Percentiles rank a stretch among this genome's conserved stretches.
Conservation (phyloP, 2,113 vertebrate genomes). For the Sialia sialis region DNA sequence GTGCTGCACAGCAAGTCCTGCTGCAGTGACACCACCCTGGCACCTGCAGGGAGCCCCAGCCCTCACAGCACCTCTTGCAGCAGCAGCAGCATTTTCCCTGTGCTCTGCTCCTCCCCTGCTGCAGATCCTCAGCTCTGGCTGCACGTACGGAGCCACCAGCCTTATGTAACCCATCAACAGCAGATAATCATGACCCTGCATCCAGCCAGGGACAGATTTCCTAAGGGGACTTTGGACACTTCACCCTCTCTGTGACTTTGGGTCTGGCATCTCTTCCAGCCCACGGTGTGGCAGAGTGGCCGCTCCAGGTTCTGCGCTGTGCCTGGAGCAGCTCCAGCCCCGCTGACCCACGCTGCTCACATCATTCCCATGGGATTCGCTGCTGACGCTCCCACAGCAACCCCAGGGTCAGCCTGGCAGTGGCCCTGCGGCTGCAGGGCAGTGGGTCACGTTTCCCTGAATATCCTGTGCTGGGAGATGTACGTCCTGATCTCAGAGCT, state of each 20-base stretch:
- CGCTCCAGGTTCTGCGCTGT: not conserved
- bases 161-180: conserved; percentile 43
- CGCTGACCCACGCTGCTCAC: not conserved
- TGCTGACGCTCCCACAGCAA: not conserved
- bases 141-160: not conserved
- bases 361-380: accelerated
- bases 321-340: not conserved
- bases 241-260: not conserved
- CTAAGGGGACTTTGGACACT: not conserved
- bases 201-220: conserved; percentile 15
- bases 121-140: not conserved
- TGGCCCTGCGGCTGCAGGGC: not conserved
- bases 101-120: conserved; percentile 35
- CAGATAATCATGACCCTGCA: conserved; percentile 11
- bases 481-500: not conserved
- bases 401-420: not conserved
- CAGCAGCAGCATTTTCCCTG: conserved; percentile 5
- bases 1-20: not conserved
- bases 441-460: not conserved
- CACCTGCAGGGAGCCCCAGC: not conserved
- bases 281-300: accelerated
- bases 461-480: not conserved
- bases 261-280: not conserved
- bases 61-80: not conserved
- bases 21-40: not conserved